Evolutionary conservation across 2,797 vertebrate species (phyloP).

Genomic region (Margarornis squamiger): DNA sequence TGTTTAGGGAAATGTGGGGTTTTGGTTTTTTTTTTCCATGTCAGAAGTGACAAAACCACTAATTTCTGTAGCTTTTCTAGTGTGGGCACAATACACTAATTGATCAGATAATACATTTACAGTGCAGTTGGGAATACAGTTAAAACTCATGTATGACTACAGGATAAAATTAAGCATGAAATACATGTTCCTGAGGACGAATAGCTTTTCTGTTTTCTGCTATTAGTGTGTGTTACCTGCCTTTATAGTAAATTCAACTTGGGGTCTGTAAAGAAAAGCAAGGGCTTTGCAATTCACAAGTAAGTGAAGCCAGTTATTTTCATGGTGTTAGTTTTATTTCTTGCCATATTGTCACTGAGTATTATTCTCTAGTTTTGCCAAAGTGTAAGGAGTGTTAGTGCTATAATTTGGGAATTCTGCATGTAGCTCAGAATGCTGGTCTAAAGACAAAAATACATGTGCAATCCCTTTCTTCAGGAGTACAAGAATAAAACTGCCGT

Average conservation of each 20-base stretch:
- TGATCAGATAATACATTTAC: background rate
- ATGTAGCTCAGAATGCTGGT: constrained; percentile 9
- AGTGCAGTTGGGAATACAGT: background rate
- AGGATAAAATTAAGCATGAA: background rate
- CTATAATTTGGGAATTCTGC: constrained; percentile 30
- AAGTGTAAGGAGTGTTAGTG: background rate
- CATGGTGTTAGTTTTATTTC: background rate
- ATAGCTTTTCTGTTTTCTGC: background rate
- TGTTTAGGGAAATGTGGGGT: background rate
- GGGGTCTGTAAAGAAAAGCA: constrained; percentile 20
- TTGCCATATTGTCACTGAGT: background rate
- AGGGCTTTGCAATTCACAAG: constrained; percentile 21
- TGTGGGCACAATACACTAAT: background rate
- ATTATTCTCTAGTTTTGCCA: background rate
- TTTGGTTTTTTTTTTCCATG: background rate
- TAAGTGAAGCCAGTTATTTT: constrained; percentile 42
- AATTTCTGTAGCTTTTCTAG: background rate
- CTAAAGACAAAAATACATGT: background rate
- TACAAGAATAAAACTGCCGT: background rate
- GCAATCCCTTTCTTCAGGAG: background rate
- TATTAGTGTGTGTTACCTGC: background rate
- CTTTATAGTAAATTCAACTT: background rate
- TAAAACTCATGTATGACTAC: background rate
- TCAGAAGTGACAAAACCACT: background rate
- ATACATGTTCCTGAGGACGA: background rate